Evolutionary conservation across 2,888 invertebrate genomes (phyloP).

Genomic region (Cryptocephalus moraei): DNA sequence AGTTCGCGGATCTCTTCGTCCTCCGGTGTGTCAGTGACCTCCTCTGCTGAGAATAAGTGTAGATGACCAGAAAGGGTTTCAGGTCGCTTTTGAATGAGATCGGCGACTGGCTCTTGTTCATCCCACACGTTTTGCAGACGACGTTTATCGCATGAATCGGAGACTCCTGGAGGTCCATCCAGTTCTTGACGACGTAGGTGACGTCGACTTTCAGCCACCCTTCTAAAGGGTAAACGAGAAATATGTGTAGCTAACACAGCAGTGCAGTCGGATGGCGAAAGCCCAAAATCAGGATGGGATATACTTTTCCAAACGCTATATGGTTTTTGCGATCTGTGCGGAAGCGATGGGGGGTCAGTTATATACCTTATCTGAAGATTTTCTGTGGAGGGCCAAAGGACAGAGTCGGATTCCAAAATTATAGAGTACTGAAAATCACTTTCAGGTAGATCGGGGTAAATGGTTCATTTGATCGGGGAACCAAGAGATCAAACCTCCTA

Average conservation of each 20-base stretch:
- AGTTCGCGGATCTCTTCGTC: constrained; percentile 51
- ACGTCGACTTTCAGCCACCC: constrained; percentile 77
- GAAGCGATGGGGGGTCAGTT: no score
- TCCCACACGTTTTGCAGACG: constrained; percentile 66
- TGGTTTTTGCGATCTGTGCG: no score
- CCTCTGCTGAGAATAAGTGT: constrained; percentile 62
- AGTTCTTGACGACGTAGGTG: constrained; percentile 63
- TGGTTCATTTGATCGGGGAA: no score
- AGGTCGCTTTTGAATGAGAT: constrained; percentile 59
- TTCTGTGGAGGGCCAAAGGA: no score
- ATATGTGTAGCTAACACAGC: neutral
- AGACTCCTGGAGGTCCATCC: constrained; percentile 59
- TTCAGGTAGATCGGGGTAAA: no score
- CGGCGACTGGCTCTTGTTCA: constrained; percentile 51
- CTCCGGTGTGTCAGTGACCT: constrained; percentile 28
- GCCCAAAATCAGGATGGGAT: no score
- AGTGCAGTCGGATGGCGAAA: neutral
- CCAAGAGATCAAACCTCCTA: no score
- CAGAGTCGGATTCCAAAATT: no score
- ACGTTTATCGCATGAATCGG: constrained; percentile 64
- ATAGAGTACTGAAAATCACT: no score
- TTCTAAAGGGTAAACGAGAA: constrained; percentile 39
- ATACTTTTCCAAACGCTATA: no score
- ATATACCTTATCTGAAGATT: no score
- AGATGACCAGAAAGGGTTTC: constrained; percentile 69